phyloP scores from a whole-genome alignment of 2,113 vertebrate species.

The Catagonus wagneri region DNA sequence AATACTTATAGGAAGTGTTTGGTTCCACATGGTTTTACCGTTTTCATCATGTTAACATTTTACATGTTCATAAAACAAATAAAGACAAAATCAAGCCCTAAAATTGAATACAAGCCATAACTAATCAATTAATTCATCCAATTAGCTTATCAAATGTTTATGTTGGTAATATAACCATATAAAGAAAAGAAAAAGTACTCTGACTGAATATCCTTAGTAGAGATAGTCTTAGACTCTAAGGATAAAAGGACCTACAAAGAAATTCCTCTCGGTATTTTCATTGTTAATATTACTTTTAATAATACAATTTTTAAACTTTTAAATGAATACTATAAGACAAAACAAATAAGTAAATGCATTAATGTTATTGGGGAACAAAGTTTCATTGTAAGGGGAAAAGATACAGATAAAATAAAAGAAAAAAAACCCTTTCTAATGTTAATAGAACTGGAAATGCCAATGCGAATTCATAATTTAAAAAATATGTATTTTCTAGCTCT shows the following conservation, averaged over 20 bases:
- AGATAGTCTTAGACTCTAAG: background rate
- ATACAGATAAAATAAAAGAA: background rate
- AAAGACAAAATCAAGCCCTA: background rate
- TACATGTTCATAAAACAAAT: background rate
- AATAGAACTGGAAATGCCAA: background rate
- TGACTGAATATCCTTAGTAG: background rate
- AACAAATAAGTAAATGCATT: background rate
- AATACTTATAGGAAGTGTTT: background rate
- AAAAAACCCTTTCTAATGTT: constrained; percentile 30
- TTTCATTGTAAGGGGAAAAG: background rate
- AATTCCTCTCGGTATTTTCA: background rate
- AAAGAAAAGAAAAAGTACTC: background rate
- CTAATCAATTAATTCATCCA: background rate
- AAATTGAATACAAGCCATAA: background rate
- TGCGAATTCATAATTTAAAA: background rate
- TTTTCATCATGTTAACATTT: background rate
- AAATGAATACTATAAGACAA: background rate
- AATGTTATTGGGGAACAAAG: background rate
- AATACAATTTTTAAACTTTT: background rate
- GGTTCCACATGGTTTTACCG: background rate
- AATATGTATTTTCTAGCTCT: background rate
- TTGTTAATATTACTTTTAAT: background rate
- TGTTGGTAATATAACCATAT: background rate
- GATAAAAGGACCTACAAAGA: background rate
- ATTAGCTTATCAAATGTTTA: constrained; percentile 16